Percentiles rank a stretch among this genome's conserved stretches.
Conservation (phyloP, 2,888 invertebrate species). For the Adela reaumurella region DNA sequence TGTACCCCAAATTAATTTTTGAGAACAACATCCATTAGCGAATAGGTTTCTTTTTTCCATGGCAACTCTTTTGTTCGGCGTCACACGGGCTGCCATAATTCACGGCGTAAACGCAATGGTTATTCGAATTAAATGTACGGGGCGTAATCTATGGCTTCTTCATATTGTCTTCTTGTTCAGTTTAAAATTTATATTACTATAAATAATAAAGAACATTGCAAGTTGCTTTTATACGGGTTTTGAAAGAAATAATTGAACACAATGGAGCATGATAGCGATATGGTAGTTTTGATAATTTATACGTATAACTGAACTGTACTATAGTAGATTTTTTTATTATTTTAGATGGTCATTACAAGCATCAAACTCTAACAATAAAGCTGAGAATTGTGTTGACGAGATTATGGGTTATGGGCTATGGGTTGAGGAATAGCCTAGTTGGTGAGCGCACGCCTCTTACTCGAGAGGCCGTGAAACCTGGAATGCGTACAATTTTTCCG, state of each 20-base stretch:
- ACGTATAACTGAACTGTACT: too few species aligned
- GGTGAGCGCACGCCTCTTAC: too few species aligned
- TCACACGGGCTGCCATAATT: slow-evolving; percentile 39
- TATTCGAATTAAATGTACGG: slow-evolving; percentile 42
- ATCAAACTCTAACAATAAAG: too few species aligned
- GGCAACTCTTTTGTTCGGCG: slow-evolving; percentile 32
- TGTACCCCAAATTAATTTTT: slow-evolving; percentile 54
- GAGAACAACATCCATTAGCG: slow-evolving; percentile 54
- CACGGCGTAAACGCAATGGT: slow-evolving; percentile 45
- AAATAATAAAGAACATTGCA: neutral
- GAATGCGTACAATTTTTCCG: too few species aligned
- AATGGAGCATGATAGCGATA: too few species aligned
- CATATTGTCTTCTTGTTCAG: slow-evolving; percentile 41
- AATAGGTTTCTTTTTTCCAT: slow-evolving; percentile 37
- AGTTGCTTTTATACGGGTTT: neutral
- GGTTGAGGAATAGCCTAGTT: too few species aligned
- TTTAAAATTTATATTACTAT: slow-evolving; percentile 39
- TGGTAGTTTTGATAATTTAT: too few species aligned
- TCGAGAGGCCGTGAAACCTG: too few species aligned
- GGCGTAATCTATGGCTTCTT: slow-evolving; percentile 20
- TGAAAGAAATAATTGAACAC: neutral
- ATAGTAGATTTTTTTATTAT: too few species aligned
- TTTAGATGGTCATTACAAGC: too few species aligned
- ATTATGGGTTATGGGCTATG: too few species aligned
- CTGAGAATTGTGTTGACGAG: too few species aligned